Conservation (phyloP, 2,113 vertebrate genomes). For the Orycteropus afer region DNA sequence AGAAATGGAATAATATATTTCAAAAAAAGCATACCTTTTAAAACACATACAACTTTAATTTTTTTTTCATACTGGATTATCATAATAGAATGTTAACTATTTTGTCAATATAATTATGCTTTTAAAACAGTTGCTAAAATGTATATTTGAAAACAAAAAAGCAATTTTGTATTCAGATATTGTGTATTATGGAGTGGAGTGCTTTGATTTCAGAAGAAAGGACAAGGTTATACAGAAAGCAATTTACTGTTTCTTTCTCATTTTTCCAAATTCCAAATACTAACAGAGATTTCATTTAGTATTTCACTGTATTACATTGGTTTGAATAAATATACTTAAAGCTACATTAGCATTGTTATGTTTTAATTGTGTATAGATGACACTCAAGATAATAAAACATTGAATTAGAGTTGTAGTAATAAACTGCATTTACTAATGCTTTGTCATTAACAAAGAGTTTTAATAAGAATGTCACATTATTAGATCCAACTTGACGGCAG, state of each 20-base stretch:
- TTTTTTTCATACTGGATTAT: not conserved
- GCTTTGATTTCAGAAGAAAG: not conserved
- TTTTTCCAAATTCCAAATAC: slow-evolving; percentile 16
- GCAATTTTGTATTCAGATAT: not conserved
- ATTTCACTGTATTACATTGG: not conserved
- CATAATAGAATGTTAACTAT: not conserved
- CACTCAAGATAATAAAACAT: not conserved
- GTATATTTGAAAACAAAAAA: slow-evolving; percentile 29
- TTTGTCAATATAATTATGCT: slow-evolving; percentile 40
- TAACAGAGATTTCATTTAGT: not conserved
- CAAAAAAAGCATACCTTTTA: not conserved
- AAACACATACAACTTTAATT: not conserved
- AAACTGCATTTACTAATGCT: not conserved
- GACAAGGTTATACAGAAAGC: not conserved
- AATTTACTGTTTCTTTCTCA: not conserved
- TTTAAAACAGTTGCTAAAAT: slow-evolving; percentile 32
- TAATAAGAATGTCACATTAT: not conserved
- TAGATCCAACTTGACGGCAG: no score
- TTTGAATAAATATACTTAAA: not conserved
- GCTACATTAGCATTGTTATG: not conserved
- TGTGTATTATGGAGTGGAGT: not conserved
- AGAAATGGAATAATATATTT: not conserved
- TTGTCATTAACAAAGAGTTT: not conserved
- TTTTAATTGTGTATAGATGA: not conserved
- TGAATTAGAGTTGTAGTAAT: not conserved